phyloP scores from a whole-genome alignment of 2,888 invertebrate species.

The Mechanitis mazaeus region DNA sequence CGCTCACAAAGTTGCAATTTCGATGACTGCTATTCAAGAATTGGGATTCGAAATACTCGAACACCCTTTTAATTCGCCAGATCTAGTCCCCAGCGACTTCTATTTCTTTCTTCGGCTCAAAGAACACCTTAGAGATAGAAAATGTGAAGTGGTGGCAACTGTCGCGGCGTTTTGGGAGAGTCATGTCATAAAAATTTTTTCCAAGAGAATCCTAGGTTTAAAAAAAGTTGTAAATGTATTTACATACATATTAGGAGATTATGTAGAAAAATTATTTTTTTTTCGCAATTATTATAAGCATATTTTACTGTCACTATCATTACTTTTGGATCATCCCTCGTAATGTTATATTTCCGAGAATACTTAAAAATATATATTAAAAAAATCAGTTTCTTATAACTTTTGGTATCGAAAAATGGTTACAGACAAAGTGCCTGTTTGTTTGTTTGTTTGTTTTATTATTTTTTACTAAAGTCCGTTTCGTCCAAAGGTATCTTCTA shows the following conservation, averaged over 20 bases:
- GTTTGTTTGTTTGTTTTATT: no score
- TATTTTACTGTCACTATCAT: background rate
- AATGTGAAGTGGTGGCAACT: slow-evolving; percentile 23
- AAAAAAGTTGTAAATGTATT: slow-evolving; percentile 21
- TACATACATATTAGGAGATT: slow-evolving; percentile 19
- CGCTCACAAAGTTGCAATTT: slow-evolving; percentile 27
- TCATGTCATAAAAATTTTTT: slow-evolving; percentile 17
- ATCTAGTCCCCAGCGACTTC: slow-evolving; percentile 30
- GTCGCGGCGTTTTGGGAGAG: slow-evolving; percentile 23
- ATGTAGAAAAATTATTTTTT: slow-evolving; percentile 9
- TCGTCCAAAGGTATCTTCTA: no score
- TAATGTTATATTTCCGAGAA: no score
- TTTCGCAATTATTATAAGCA: background rate
- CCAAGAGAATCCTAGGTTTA: slow-evolving; percentile 12
- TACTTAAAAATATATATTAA: no score
- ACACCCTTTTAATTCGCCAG: slow-evolving; percentile 24
- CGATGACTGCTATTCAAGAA: slow-evolving; percentile 28
- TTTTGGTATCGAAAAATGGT: no score
- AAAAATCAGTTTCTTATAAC: no score
- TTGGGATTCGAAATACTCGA: slow-evolving; percentile 25
- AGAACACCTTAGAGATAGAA: slow-evolving; percentile 26
- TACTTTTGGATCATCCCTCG: background rate
- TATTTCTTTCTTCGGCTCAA: slow-evolving; percentile 30
- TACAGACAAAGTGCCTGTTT: no score
- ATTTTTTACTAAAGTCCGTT: no score